A percentile compares a stretch with the other conserved stretches of the same genome.
phyloP scores from a whole-genome alignment of 2,797 vertebrate species.

The Gallirallus australis region DNA sequence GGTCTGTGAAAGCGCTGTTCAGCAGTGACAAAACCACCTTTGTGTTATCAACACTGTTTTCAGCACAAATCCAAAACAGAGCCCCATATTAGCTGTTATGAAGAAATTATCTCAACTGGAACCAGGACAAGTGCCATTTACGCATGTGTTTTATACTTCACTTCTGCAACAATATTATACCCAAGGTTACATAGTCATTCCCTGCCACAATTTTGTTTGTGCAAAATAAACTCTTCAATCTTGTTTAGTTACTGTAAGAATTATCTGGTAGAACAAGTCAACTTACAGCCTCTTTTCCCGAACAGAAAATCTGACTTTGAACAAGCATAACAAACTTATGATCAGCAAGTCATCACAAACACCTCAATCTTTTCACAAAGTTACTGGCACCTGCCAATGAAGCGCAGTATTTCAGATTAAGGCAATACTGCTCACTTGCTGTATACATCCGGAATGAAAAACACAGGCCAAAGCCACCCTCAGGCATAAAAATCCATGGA shows the following conservation, averaged over 20 bases:
- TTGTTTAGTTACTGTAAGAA: background rate
- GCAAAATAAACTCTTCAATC: background rate
- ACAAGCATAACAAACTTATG: background rate
- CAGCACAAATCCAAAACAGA: no score
- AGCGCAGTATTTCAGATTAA: background rate
- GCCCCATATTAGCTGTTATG: no score
- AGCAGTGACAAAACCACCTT: no score
- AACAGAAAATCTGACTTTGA: background rate
- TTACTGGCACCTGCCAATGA: background rate
- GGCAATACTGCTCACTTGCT: background rate
- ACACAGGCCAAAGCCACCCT: background rate
- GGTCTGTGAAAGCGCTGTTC: no score
- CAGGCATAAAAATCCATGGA: background rate
- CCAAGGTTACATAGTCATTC: background rate
- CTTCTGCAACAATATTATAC: background rate
- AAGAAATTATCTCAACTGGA: no score
- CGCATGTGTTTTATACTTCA: background rate
- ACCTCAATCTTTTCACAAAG: background rate
- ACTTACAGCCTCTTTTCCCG: background rate
- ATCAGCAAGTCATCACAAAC: background rate
- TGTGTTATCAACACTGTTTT: no score
- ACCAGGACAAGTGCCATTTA: background rate
- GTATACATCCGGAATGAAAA: background rate
- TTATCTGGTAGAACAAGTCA: background rate
- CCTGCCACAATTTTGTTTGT: background rate